Conservation (phyloP, 2,113 vertebrate species). For the Reinhardtius hippoglossoides region DNA sequence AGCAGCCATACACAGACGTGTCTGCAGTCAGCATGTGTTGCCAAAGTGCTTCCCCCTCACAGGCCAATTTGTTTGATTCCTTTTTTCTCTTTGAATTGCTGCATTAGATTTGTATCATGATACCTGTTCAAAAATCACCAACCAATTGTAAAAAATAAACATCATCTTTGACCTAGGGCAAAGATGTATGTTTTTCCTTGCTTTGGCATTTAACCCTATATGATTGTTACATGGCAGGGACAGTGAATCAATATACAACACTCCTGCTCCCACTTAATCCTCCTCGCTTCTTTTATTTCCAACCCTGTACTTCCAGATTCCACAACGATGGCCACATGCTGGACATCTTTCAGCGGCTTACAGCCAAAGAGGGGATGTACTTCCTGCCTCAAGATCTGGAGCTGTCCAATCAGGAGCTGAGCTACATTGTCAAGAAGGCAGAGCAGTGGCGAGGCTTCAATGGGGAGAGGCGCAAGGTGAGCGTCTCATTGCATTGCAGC, state of each 20-base stretch:
- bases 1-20: constrained; percentile 50
- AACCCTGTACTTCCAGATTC: constrained; percentile 76
- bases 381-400: constrained; percentile 91
- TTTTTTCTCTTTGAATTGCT: constrained; percentile 59
- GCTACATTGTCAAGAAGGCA: constrained; percentile 89
- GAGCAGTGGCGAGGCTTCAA: constrained; percentile 92
- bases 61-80: constrained; percentile 65
- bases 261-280: background rate
- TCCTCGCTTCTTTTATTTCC: constrained; percentile 11
- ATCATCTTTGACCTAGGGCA: background rate
- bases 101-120: constrained; percentile 54
- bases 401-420: constrained; percentile 92
- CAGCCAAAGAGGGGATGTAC: constrained; percentile 84
- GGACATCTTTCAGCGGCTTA: constrained; percentile 86
- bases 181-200: background rate
- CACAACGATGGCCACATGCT: constrained; percentile 87
- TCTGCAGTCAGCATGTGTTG: constrained; percentile 57
- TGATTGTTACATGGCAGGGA: constrained; percentile 19
- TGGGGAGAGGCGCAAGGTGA: constrained; percentile 91
- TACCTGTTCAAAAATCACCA: constrained; percentile 23
- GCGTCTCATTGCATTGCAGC: constrained; percentile 22
- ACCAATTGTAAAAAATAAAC: background rate
- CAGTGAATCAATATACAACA: constrained; percentile 30
- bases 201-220: constrained; percentile 13
- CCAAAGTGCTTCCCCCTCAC: constrained; percentile 49